Evolutionary conservation across 2,797 vertebrate species (phyloP).

Genomic region (Amniataba percoides): DNA sequence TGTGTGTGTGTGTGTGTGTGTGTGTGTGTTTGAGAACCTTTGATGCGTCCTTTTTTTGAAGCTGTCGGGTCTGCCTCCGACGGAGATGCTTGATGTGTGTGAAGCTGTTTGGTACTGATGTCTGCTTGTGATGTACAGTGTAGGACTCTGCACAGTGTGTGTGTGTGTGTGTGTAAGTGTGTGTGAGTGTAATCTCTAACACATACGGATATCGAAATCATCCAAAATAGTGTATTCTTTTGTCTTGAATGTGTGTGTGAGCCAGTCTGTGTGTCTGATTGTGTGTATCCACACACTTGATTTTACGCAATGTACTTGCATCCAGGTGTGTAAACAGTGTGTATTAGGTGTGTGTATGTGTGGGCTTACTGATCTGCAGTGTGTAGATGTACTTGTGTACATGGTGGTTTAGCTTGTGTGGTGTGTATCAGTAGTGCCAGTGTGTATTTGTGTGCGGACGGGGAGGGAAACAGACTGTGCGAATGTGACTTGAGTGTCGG

Average conservation of each 20-base stretch:
- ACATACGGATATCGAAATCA: constrained; percentile 24
- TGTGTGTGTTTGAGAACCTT: constrained; percentile 19
- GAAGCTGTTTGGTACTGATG: constrained; percentile 52
- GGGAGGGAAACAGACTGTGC: constrained; percentile 70
- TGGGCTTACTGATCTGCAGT: constrained; percentile 24
- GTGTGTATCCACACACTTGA: neutral
- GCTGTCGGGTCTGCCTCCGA: constrained; percentile 46
- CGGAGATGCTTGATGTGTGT: constrained; percentile 43
- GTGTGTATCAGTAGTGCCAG: constrained; percentile 8
- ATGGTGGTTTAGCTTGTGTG: constrained; percentile 16
- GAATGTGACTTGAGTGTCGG: constrained; percentile 78
- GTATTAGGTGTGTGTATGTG: neutral
- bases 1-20: constrained; percentile 3
- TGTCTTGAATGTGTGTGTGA: constrained; percentile 30
- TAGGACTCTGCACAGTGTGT: constrained; percentile 36
- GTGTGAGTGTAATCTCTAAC: constrained; percentile 25
- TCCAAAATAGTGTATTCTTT: constrained; percentile 3
- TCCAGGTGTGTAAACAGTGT: constrained; percentile 24
- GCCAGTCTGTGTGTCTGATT: too few relatives aligned
- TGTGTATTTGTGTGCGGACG: constrained; percentile 31
- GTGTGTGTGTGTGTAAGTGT: constrained; percentile 14
- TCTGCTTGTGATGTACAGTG: constrained; percentile 54
- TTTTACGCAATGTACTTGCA: neutral
- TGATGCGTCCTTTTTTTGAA: constrained; percentile 56
- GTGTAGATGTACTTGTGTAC: constrained; percentile 22